Conservation (phyloP, 2,888 invertebrate genomes). For the Tenthredo scrophulariae region DNA sequence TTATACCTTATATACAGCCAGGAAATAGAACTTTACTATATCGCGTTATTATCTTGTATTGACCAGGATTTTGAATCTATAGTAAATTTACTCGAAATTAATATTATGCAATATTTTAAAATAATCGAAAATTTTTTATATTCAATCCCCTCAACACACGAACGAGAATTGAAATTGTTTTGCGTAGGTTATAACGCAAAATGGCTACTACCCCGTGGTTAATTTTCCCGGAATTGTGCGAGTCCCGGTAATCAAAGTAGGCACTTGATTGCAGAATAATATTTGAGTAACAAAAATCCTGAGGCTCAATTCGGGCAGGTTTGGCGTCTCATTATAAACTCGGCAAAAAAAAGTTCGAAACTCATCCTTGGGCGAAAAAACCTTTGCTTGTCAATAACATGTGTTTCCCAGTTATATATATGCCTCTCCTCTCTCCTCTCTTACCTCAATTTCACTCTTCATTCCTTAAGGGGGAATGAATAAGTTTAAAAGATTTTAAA, state of each 20-base stretch:
- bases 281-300: constrained; percentile 41
- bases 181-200: neutral
- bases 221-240: constrained; percentile 14
- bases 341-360: constrained; percentile 63
- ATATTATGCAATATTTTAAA: neutral
- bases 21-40: no score
- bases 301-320: constrained; percentile 54
- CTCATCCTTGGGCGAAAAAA: constrained; percentile 49
- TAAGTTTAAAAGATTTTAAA: constrained; percentile 33
- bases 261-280: constrained; percentile 38
- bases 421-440: neutral
- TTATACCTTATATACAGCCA: neutral
- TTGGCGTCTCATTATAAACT: constrained; percentile 68
- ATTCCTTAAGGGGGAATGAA: constrained; percentile 21
- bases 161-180: neutral
- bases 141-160: neutral
- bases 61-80: no score
- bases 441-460: neutral
- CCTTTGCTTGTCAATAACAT: constrained; percentile 66
- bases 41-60: no score
- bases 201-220: neutral
- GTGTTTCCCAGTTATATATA: constrained; percentile 62
- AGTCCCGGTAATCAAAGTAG: constrained; percentile 21
- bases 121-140: neutral
- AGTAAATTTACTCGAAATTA: no score